A percentile compares a stretch with the other conserved stretches of the same genome.
phyloP scores from a whole-genome alignment of 2,113 vertebrate species.

The Scopus umbretta region DNA sequence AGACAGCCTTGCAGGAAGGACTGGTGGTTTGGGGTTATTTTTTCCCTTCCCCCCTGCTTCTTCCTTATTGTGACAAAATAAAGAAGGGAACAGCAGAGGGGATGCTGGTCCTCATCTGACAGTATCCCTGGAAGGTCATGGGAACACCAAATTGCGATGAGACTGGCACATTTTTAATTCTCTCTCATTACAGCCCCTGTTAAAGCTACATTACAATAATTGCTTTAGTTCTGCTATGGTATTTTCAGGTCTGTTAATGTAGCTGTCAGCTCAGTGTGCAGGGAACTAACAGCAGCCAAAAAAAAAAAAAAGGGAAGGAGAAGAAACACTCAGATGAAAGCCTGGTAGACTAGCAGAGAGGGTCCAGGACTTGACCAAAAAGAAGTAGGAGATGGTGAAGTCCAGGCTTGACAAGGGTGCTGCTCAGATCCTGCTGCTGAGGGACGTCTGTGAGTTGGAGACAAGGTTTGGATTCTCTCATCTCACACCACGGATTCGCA shows the following conservation, averaged over 20 bases:
- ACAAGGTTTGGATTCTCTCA: neutral
- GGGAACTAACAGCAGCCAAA: slow-evolving; percentile 21
- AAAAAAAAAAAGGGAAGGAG: neutral
- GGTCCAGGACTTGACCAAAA: neutral
- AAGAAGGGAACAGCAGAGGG: neutral
- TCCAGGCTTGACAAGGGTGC: neutral
- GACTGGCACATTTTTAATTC: slow-evolving; percentile 66
- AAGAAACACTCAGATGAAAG: neutral
- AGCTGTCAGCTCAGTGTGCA: slow-evolving; percentile 61
- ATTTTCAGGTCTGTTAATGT: slow-evolving; percentile 62
- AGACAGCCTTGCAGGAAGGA: neutral
- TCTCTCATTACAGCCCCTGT: slow-evolving; percentile 68
- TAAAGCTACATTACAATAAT: slow-evolving; percentile 71
- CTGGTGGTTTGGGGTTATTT: neutral
- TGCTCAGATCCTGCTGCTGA: neutral
- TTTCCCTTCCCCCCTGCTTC: neutral
- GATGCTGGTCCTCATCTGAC: neutral
- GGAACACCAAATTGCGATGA: slow-evolving; percentile 58
- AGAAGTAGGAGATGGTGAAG: neutral
- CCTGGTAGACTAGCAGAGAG: neutral
- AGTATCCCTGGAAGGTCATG: slow-evolving; percentile 64
- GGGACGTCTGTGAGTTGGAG: neutral
- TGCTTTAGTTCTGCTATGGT: slow-evolving; percentile 73
- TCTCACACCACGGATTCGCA: neutral
- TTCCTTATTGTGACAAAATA: neutral